A percentile compares a stretch with the other conserved stretches of the same genome.
These are phyloP conservation scores for Malurus alboscapulatus DNA, from an alignment of 2,113 vertebrate genomes.

Conservation along the genomic window DNA sequence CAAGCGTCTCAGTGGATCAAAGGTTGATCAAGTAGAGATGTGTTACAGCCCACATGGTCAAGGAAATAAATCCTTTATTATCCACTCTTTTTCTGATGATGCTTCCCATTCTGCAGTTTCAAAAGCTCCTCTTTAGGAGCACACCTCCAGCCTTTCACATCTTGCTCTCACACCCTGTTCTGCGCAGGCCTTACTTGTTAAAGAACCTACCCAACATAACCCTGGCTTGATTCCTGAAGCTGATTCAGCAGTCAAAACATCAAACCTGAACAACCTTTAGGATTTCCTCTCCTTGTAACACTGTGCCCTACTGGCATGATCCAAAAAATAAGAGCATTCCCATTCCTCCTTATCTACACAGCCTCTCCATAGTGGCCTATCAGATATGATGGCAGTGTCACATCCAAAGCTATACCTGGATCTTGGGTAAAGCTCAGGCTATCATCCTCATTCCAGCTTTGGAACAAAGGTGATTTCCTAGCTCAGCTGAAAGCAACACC, in stretches of 20 bases:
- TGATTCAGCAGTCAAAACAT: neutral
- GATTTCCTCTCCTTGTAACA: neutral
- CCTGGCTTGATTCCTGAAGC: neutral
- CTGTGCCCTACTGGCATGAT: neutral
- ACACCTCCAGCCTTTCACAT: neutral
- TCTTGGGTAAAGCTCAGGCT: neutral
- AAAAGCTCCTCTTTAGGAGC: neutral
- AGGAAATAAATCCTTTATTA: neutral
- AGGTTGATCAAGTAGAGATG: neutral
- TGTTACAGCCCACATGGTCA: neutral
- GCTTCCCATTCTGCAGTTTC: neutral
- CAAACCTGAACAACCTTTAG: neutral
- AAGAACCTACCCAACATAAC: neutral
- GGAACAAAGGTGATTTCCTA: neutral
- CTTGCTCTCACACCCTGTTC: neutral
- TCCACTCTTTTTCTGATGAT: neutral
- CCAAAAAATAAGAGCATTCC: neutral
- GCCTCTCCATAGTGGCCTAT: neutral
- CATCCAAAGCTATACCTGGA: neutral
- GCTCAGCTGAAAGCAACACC: neutral
- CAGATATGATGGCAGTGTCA: neutral
- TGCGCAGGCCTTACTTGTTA: neutral
- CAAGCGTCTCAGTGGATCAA: accelerated
- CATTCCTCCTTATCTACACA: neutral
- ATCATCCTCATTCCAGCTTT: neutral